A percentile compares a stretch with the other conserved stretches of the same genome.
These are phyloP conservation scores for Callaeas wilsoni DNA, from an alignment of 2,113 vertebrate species.

Conservation along the genomic window DNA sequence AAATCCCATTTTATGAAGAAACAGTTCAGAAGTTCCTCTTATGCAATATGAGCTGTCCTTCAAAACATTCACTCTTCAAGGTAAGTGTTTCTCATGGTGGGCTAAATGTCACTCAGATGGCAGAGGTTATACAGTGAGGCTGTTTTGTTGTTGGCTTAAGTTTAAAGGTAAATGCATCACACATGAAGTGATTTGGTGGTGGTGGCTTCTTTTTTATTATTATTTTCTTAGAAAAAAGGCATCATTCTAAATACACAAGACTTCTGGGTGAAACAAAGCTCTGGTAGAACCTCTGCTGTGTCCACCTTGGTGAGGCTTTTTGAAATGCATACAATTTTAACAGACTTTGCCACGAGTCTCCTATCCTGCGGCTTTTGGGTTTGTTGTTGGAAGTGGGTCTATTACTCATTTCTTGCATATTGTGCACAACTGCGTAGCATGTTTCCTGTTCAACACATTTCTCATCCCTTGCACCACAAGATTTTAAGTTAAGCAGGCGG, in stretches of 20 bases:
- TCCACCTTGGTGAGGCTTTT: background rate
- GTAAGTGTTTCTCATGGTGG: background rate
- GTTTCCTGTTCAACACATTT: background rate
- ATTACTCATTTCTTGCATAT: background rate
- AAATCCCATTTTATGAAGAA: background rate
- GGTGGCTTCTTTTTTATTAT: accelerated
- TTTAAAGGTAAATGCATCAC: background rate
- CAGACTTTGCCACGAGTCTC: background rate
- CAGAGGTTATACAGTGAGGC: background rate
- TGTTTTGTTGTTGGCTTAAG: background rate
- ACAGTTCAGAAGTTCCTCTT: background rate
- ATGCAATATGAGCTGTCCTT: background rate
- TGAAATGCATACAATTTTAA: background rate
- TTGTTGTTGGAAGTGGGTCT: background rate
- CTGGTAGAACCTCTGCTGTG: background rate
- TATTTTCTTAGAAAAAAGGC: background rate
- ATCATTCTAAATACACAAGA: background rate
- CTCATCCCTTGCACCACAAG: background rate
- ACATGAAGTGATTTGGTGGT: background rate
- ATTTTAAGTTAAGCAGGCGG: background rate
- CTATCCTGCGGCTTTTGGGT: background rate
- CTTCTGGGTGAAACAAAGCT: background rate
- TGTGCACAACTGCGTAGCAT: background rate
- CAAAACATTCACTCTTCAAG: background rate
- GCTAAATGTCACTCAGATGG: background rate